These are phyloP conservation scores for Lissocephala sabroskyi DNA, from an alignment of 2,888 invertebrate species.

Conservation along the genomic window DNA sequence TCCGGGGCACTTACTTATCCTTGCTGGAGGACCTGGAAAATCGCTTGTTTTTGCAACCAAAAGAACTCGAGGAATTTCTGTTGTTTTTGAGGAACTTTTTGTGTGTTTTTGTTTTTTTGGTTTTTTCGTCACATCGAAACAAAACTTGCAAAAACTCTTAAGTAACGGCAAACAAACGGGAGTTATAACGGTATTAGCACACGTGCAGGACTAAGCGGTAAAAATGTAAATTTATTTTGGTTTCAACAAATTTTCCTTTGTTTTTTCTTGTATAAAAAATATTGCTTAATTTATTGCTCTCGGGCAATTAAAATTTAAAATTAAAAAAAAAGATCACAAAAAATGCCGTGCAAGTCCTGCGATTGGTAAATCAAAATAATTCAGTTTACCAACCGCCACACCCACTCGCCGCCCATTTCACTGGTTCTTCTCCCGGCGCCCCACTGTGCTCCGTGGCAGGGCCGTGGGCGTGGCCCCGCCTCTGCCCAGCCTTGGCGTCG, in stretches of 20 bases:
- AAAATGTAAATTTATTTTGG: not conserved
- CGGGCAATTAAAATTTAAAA: not conserved
- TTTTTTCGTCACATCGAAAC: too few relatives aligned
- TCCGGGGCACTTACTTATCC: too few relatives aligned
- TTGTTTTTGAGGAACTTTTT: too few relatives aligned
- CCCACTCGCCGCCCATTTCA: too few relatives aligned
- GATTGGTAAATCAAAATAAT: slow-evolving; percentile 5
- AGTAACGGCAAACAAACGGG: too few relatives aligned
- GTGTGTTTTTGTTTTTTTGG: too few relatives aligned
- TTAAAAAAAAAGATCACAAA: not conserved
- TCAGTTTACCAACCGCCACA: slow-evolving; percentile 4
- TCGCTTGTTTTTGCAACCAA: slow-evolving; percentile 50
- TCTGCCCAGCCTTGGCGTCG: not conserved
- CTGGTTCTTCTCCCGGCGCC: too few relatives aligned
- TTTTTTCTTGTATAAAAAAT: slow-evolving; percentile 22
- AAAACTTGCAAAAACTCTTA: slow-evolving; percentile 18
- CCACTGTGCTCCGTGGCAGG: too few relatives aligned
- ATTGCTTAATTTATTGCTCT: slow-evolving; percentile 35
- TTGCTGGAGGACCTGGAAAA: slow-evolving; percentile 37
- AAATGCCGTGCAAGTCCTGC: too few relatives aligned
- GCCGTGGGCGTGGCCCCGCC: too few relatives aligned
- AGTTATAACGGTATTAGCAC: slow-evolving; percentile 21
- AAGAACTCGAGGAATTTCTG: slow-evolving; percentile 41
- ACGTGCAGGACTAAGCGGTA: slow-evolving; percentile 21
- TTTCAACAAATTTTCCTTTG: slow-evolving; percentile 14